Evolutionary conservation across 2,797 vertebrate genomes (phyloP), one percentile per base, ranked within the genome.

Genomic region (Botia kubotai): DNA sequence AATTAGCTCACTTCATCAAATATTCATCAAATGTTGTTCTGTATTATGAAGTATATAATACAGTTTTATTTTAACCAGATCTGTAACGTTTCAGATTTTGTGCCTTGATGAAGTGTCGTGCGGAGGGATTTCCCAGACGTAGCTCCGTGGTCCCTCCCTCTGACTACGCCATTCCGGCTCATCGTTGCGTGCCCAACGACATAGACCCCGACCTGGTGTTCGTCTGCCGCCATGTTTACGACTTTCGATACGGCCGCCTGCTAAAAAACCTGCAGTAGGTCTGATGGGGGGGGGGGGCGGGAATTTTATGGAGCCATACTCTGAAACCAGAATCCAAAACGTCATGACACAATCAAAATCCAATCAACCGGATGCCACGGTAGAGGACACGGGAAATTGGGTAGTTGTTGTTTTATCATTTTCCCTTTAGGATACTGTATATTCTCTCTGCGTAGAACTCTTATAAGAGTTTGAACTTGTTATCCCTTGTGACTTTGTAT

Each of bases 221-320:
- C 86, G 96, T 99, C 91, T 99, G 98, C 90, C 97, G 98, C 85
- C 97, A 99, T 53, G 98, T 99, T 93, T 99, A 99, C 19, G 98
- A 99, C 91, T 99, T 98, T 91, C 94, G 98, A 86, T 97, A 96
- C 6, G 97, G 97, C 76, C 98, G 98, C 88, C 97, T 99, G 90
- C 93, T 99, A 88, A 99, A 99, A 94, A 99, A 99, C 91, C 96
- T 98, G 4, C 98, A 99, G 94, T 99, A 99, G 94, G 83, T 76
- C 50, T 76, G 52, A 60, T 50, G 33, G 76, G 63, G 7, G 39
- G 39, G 6, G 53, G n/a, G n/a, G n/a, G n/a, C n/a, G n/a, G n/a
- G 58, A 19, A 75, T 17, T 33, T 67, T 33, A 26, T 77, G 79
- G 86, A 85, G 86, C 81, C 86, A 85, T 87, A 87, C 81, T 85